phyloP scores from a whole-genome alignment of 2,888 invertebrate species.

The Schizaphis graminum region DNA sequence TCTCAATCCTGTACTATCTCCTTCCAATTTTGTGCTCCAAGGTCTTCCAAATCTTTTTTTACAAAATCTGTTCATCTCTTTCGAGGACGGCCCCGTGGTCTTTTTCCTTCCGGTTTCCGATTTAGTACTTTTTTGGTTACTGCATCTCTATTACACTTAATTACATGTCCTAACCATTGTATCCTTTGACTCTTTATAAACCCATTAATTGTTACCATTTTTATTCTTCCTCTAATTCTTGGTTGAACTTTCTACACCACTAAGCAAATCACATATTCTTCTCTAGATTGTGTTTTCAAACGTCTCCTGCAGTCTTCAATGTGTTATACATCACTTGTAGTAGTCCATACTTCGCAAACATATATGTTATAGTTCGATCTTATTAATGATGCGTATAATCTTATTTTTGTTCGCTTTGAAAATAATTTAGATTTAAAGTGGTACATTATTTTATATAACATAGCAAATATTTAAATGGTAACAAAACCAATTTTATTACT shows the following conservation, averaged over 20 bases:
- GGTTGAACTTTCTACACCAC: no score
- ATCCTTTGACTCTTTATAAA: no score
- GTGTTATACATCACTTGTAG: not conserved
- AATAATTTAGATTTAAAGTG: not conserved
- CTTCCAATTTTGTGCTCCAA: not conserved
- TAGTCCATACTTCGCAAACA: not conserved
- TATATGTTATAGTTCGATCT: not conserved
- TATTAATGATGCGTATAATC: not conserved
- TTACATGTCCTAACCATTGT: no score
- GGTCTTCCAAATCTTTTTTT: not conserved
- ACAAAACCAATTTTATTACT: no score
- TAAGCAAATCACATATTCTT: no score
- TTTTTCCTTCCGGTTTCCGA: not conserved
- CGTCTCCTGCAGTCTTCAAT: not conserved
- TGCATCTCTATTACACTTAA: no score
- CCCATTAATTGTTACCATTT: no score
- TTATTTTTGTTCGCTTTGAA: conserved; percentile 3
- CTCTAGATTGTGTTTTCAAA: no score
- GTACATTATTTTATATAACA: no score
- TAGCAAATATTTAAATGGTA: no score
- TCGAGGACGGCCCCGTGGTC: not conserved
- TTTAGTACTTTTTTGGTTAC: no score
- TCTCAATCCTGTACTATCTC: not conserved
- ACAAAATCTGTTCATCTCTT: not conserved
- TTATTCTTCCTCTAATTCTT: no score